Percentiles rank a stretch among this genome's conserved stretches.
Conservation (phyloP, 30 jellyfish, hydroid and myxozoan species). For the Turritopsis rubra region DNA sequence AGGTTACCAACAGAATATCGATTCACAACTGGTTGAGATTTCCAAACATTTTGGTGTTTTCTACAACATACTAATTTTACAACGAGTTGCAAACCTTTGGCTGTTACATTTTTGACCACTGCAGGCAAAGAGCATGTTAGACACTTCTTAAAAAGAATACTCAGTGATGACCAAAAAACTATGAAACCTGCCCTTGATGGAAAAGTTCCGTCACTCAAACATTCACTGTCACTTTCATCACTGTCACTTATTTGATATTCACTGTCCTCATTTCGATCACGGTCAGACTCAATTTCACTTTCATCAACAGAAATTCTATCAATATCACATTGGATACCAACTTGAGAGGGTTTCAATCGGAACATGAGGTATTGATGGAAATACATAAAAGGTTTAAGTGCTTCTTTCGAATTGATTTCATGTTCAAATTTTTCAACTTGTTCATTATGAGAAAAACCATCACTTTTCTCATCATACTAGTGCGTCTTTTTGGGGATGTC, state of each 20-base stretch:
- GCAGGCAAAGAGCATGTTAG: not conserved
- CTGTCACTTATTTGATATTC: not conserved
- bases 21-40: slow-evolving; percentile 15
- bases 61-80: slow-evolving; percentile 22
- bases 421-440: not conserved
- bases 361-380: not conserved
- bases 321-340: not conserved
- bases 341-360: not conserved
- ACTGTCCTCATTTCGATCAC: not conserved
- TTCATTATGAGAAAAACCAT: not conserved
- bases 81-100: no score
- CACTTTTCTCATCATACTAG: slow-evolving; percentile 2
- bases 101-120: not conserved
- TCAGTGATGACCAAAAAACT: slow-evolving; percentile 8
- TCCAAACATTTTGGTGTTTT: slow-evolving; percentile 20
- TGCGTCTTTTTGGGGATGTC: not conserved
- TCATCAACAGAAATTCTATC: not conserved
- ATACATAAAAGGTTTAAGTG: not conserved
- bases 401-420: not conserved
- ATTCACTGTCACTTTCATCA: not conserved
- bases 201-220: not conserved
- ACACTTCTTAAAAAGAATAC: not conserved
- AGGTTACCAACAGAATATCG: slow-evolving; percentile 25
- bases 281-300: not conserved
- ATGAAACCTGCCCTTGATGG: not conserved